Base-by-base conservation (phyloP, 1,140 invertebrate species). In the Ganaspis sp. region DNA sequence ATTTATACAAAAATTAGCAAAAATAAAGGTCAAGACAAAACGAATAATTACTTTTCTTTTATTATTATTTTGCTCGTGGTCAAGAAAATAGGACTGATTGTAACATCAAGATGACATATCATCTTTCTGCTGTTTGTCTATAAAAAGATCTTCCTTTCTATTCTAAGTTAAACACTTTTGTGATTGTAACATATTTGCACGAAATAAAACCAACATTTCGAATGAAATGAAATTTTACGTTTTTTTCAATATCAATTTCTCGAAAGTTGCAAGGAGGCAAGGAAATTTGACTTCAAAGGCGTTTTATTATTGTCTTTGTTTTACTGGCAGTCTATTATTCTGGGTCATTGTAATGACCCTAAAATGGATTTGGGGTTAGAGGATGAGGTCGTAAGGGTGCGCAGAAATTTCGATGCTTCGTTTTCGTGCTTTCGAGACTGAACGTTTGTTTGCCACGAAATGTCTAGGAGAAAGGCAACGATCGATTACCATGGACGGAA, bases 381-480 rank as follows among this genome's bases (percentile, higher is more conserved):
- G 58, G 23, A 64, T 64, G 58, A 29, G 58, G 58, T 64, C 11
- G 23, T 15, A 64, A 34, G 26, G 26, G 26, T 34, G 58, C 23
- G 58, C 23, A 29, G 21, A 26, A 64, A 64, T 29, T 26, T 64
- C 58, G 58, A 29, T 64, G 58, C 26, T 34, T 26, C 15, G 58
- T 64, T 64, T 64, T 64, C 58, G 58, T 64, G 58, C 58, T 15
- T 64, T 64, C 23, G 15, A 64, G 58, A 34, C 58, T 64, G 26
- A 64, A 64, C 58, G 58, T 64, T 29, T 29, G 26, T 64, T 64
- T 64, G 58, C 58, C 58, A 64, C 23, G 58, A 64, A 64, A 64
- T 64, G 58, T 64, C 58, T 64, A 29, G 26, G 23, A 29, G 12
- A 21, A 64, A 64, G 26, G 23, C 58, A 29, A 64, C 58, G 23